These are phyloP conservation scores for Orchestia grillus DNA, from an alignment of 1,140 invertebrate species.

Conservation along the genomic window DNA sequence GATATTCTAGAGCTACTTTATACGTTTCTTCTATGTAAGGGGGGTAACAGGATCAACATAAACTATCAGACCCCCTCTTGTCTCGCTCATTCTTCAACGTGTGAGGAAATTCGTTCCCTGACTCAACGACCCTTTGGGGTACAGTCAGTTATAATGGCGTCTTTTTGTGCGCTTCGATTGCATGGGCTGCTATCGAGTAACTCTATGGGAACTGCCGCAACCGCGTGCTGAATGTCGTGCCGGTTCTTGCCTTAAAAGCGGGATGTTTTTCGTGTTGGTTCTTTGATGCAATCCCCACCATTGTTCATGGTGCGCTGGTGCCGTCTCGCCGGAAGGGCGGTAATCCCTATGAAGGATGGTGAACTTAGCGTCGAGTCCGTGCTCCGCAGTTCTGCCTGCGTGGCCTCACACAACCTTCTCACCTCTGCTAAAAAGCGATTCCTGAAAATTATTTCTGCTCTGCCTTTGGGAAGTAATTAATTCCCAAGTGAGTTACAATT, in stretches of 20 bases:
- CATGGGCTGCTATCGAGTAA: neutral
- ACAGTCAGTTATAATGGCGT: neutral
- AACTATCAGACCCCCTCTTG: too few relatives aligned
- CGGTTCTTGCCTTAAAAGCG: neutral
- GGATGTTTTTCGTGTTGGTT: constrained; percentile 7
- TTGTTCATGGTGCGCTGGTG: neutral
- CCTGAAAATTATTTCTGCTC: neutral
- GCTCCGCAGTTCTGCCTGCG: neutral
- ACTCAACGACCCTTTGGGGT: neutral
- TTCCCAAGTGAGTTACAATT: neutral
- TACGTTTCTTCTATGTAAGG: too few relatives aligned
- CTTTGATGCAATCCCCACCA: constrained; percentile 38
- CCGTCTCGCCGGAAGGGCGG: constrained; percentile 33
- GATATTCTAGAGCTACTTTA: too few relatives aligned
- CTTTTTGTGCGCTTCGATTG: neutral
- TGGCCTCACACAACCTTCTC: neutral
- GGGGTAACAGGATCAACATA: too few relatives aligned
- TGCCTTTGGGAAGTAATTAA: neutral
- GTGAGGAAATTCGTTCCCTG: neutral
- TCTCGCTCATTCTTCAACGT: neutral
- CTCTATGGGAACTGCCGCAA: neutral
- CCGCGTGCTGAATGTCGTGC: neutral
- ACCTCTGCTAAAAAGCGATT: neutral
- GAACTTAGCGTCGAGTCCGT: constrained; percentile 5
- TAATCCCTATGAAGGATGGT: constrained; percentile 44